These are phyloP conservation scores for Eupithecia subfuscata DNA, from an alignment of 2,888 invertebrate genomes.

Conservation along the genomic window DNA sequence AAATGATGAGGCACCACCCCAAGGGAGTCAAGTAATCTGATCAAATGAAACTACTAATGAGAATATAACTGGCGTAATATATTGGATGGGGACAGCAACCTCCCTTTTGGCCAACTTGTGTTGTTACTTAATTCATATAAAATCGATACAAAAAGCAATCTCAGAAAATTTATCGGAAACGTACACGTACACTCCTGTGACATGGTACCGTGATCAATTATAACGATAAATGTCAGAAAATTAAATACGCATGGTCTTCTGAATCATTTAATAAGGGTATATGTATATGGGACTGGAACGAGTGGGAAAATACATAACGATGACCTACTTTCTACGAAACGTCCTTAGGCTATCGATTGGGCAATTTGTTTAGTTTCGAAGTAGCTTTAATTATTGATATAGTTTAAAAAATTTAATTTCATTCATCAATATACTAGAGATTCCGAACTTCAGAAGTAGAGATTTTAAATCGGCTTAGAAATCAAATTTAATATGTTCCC, in stretches of 20 bases:
- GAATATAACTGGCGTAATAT: slow-evolving; percentile 78
- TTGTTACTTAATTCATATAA: slow-evolving; percentile 42
- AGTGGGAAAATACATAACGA: slow-evolving; percentile 1
- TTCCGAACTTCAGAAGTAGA: neutral
- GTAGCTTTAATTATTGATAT: neutral
- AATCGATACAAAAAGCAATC: slow-evolving; percentile 30
- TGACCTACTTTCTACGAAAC: slow-evolving; percentile 13
- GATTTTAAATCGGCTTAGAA: neutral
- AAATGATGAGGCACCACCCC: slow-evolving; percentile 70
- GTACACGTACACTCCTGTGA: neutral
- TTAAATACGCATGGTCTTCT: slow-evolving; percentile 9
- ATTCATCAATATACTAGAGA: neutral
- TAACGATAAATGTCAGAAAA: slow-evolving; percentile 25
- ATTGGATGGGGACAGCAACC: slow-evolving; percentile 74
- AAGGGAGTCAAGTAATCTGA: slow-evolving; percentile 74
- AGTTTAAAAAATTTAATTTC: neutral
- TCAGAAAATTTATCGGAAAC: slow-evolving; percentile 20
- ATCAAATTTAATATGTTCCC: neutral
- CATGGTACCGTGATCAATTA: slow-evolving; percentile 13
- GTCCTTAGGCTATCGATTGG: slow-evolving; percentile 2
- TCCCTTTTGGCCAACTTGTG: slow-evolving; percentile 47
- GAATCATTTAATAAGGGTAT: slow-evolving; percentile 5
- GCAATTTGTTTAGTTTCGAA: neutral
- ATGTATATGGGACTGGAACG: neutral
- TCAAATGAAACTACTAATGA: slow-evolving; percentile 80